phyloP scores from a whole-genome alignment of 2,888 invertebrate species.

The Zelleria hepariella region DNA sequence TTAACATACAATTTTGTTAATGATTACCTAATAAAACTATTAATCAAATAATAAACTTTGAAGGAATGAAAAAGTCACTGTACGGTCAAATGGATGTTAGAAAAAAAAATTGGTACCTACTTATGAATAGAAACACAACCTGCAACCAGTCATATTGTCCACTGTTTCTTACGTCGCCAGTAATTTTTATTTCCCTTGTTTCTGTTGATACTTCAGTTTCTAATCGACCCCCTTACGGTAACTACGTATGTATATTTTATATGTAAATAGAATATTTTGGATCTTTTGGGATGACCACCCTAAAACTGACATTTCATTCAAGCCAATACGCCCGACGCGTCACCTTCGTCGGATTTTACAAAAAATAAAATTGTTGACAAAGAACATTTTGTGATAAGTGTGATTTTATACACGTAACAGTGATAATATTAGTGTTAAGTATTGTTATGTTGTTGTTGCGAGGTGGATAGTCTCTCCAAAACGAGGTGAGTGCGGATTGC shows the following conservation, averaged over 20 bases:
- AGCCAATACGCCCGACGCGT: slow-evolving; percentile 48
- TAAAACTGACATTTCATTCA: slow-evolving; percentile 6
- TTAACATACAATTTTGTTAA: neutral
- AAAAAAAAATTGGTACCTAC: no score
- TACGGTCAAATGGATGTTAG: no score
- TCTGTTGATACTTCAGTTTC: no score
- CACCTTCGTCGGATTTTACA: slow-evolving; percentile 52
- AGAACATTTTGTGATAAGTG: slow-evolving; percentile 68
- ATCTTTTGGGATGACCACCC: neutral
- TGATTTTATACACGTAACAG: slow-evolving; percentile 67
- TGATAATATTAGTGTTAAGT: slow-evolving; percentile 66
- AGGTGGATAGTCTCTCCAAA: slow-evolving; percentile 51
- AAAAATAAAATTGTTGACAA: slow-evolving; percentile 54
- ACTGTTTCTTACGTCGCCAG: no score
- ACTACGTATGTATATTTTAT: no score
- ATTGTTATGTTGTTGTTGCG: slow-evolving; percentile 66
- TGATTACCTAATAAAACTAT: neutral
- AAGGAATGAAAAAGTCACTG: no score
- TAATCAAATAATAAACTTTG: neutral
- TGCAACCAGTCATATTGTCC: no score
- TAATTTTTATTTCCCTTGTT: no score
- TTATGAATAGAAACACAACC: no score
- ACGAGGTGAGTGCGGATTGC: slow-evolving; percentile 63
- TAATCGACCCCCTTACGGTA: no score
- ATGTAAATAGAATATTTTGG: neutral